Base-by-base conservation (phyloP, 2,888 invertebrate genomes). In the Aphodius sticticus region DNA sequence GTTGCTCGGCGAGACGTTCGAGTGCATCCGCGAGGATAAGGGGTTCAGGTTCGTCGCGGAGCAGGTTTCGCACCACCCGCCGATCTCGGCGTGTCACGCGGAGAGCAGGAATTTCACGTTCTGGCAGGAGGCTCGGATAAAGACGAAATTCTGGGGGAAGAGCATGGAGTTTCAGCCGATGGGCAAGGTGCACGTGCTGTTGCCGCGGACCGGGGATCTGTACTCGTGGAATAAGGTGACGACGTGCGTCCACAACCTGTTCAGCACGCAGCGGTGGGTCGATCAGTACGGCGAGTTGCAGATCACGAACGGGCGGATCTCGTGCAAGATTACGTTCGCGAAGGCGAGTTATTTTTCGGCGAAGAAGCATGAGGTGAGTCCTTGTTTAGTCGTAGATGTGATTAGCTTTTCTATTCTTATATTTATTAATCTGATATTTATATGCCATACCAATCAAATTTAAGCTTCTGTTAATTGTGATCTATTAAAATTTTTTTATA, bases 71-170 rank as follows among this genome's bases (percentile, higher is more conserved):
- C 96, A 96, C 88, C 96, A 96, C 90, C 96, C 96, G 1, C 96
- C 96, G 0, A 92, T 96, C 35, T 95, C 95, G 78, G 95, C 95
- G 26, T 95, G 96, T 84, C 93, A 95, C 90, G 95, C 95, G 76
- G 94, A 95, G 87, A 94, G 95, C 5, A 89, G 92, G 69, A 93
- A 93, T 86, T 96, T 95, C 91, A 91, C 92, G 35, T 94, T 96
- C 89, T 95, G 95, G 94, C 96, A 96, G 90, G 96, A 96, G 87
- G 93, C 95, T 9, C 91, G 96, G 83, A 94, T 96, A 85, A 95
- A 95, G 89, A 96, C 95, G 80, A 96, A 96, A 90, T 96, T 96
- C 90, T 96, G 96, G 96, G 96, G 96, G 81, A 96, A 96, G 89
- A 96, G 95, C 79, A 96, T 96, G 95, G 96, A 96, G 90, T 95